Evolutionary conservation across 2,888 invertebrate species (phyloP), one percentile per base, ranked within the genome.

Genomic region (Clitarchus hookeri): DNA sequence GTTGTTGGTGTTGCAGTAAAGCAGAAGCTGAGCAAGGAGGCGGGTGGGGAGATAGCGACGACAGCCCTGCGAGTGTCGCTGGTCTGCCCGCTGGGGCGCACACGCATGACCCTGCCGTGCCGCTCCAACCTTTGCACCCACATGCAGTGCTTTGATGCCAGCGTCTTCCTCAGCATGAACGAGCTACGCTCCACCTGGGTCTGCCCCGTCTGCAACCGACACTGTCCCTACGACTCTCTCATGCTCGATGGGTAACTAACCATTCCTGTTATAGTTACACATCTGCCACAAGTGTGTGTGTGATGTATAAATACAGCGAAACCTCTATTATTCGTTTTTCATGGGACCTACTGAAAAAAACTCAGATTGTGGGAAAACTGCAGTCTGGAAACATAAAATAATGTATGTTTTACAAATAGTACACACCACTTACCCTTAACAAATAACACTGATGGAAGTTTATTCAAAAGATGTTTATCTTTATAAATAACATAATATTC

Each of bases 171-270:
- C 88, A 97, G 97, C 93, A 99, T 99, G 99, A 99, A 99, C 91
- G 99, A 99, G 91, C 94, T 98, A 88, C 98, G 98, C 90, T 98
- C 99, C 3, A 98, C 98, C 0, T 99, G 99, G 99, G 95, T 96
- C 89, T 99, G 99, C 92, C 99, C 99, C 0, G 98, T 99, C 26
- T 99, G 99, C 92, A 98, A 98, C 92, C 96, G 97, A 89, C 94
- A 96, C 0, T 97, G 98, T 83, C 93, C 97, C 0, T 99, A 98
- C 90, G 97, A 98, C 90, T 96, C 96, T 90, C 93, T 99, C 9
- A 96, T 97, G 19, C 98, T 99, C 88, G 99, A 99, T 91, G 98
- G 98, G 96, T 98, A 90, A 92, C 65, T 65, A 19, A 11, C 48
- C 16, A 48, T 16, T 1, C 6, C 16, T 16, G 16, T 48, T 48